A percentile compares a stretch with the other conserved stretches of the same genome.
Evolutionary conservation across 2,797 vertebrate species (phyloP).

Genomic region (Melopsittacus undulatus): DNA sequence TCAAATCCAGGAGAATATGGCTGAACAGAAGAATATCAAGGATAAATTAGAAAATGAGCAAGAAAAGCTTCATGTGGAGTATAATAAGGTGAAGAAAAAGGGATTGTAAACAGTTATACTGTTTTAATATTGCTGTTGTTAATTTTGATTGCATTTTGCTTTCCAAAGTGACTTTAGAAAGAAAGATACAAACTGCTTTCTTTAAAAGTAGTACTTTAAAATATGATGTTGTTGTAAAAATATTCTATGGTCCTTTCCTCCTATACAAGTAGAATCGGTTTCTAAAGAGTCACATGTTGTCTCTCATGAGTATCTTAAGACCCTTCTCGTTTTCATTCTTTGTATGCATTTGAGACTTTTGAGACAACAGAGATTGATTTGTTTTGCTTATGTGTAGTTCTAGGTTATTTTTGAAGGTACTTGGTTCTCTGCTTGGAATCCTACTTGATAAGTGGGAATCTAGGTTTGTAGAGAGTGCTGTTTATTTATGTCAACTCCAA

Average conservation of each 20-base stretch:
- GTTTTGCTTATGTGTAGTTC: neutral
- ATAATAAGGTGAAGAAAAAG: constrained; percentile 87
- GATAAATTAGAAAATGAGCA: constrained; percentile 97
- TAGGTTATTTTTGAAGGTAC: neutral
- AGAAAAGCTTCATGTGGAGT: constrained; percentile 96
- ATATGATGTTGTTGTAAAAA: neutral
- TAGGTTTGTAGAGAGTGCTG: neutral
- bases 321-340: neutral
- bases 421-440: neutral
- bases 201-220: neutral
- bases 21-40: constrained; percentile 97
- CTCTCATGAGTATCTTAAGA: neutral
- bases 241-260: neutral
- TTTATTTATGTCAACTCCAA: neutral
- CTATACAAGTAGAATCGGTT: neutral
- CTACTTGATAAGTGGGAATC: neutral
- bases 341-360: neutral
- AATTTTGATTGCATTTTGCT: neutral
- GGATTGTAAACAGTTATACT: neutral
- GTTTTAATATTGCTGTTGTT: neutral
- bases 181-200: neutral
- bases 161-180: neutral
- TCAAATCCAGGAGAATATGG: constrained; percentile 99
- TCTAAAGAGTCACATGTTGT: neutral
- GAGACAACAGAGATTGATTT: neutral